Evolutionary conservation across 2,113 vertebrate species (phyloP), one percentile per base, ranked within the genome.

Genomic region (Eretmochelys imbricata): DNA sequence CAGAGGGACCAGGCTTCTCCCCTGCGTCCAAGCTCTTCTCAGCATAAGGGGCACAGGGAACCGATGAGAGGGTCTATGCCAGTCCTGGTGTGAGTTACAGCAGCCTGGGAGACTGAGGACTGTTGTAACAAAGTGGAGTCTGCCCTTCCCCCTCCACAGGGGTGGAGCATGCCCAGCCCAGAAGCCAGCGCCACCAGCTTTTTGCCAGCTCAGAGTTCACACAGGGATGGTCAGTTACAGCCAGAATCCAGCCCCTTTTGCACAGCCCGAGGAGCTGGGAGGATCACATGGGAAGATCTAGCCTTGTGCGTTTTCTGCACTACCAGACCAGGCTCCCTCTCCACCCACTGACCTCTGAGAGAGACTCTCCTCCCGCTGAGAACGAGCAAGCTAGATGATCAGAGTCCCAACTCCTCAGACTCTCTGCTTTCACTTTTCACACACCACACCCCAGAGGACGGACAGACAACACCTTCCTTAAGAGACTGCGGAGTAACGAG

Each of bases 391-490:
- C 38, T 11, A 22, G 69, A 75, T 1, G 38, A 46, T 42, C 62
- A 65, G 29, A 62, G 59, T 62, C 0, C 14, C 8, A 9, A 1
- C 16, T 3, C 10, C 31, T 90, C 75, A 75, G 55, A 82, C n/a
- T 50, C 72, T 49, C 6, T 1, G 65, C 86, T 42, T 42, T 76
- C 38, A 11, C 42, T 46, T 42, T 76, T 93, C 38, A 17, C 46
- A 55, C 69, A 0, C 22, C 31, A 16, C 16, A 19, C 35, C 35
- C 35, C 17, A 54, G 8, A 38, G 31, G 38, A 7, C 88, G 90
- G 76, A 49, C 0, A 5, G 1, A 50, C 85, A 22, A 4, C 2
- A 1, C 27, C 86, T 11, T 35, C 19, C 11, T 0, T 1, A 27
- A 57, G 8, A 0, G 6, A 46, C 79, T 55, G 22, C 35, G 17